These are phyloP conservation scores for Oncorhynchus clarkii DNA, from an alignment of 2,113 vertebrate species.

Conservation along the genomic window DNA sequence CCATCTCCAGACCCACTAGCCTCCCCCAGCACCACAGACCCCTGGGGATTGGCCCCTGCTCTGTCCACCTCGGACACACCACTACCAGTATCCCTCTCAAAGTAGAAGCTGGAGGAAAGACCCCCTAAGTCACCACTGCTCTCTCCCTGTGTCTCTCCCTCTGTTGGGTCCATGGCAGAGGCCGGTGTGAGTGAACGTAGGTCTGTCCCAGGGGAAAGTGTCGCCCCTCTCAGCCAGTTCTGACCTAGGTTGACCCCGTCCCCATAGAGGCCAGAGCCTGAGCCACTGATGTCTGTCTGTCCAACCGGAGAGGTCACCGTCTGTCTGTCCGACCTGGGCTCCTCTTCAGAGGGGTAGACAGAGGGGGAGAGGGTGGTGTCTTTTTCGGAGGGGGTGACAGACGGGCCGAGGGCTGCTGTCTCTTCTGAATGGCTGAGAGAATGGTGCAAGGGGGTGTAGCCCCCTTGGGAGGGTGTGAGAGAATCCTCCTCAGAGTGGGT, in stretches of 20 bases:
- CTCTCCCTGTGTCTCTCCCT: background rate
- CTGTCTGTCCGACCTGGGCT: background rate
- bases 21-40: conserved; percentile 24
- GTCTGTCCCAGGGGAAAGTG: background rate
- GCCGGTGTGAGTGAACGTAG: background rate
- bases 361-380: background rate
- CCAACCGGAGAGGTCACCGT: conserved; percentile 42
- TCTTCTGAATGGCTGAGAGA: conserved; percentile 14
- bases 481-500: conserved; percentile 56
- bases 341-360: background rate
- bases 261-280: conserved; percentile 73
- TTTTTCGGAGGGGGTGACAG: background rate
- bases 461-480: background rate
- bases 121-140: background rate
- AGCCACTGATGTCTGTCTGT: conserved; percentile 72
- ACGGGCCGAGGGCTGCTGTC: background rate
- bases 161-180: background rate
- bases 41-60: background rate
- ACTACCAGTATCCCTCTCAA: background rate
- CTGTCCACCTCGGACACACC: background rate
- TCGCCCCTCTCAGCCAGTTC: conserved; percentile 55
- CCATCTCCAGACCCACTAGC: conserved; percentile 44
- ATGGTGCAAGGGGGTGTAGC: background rate
- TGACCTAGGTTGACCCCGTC: conserved; percentile 70
- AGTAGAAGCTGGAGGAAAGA: background rate